Evolutionary conservation across 2,797 vertebrate genomes (phyloP).

Genomic region (Channa striata): DNA sequence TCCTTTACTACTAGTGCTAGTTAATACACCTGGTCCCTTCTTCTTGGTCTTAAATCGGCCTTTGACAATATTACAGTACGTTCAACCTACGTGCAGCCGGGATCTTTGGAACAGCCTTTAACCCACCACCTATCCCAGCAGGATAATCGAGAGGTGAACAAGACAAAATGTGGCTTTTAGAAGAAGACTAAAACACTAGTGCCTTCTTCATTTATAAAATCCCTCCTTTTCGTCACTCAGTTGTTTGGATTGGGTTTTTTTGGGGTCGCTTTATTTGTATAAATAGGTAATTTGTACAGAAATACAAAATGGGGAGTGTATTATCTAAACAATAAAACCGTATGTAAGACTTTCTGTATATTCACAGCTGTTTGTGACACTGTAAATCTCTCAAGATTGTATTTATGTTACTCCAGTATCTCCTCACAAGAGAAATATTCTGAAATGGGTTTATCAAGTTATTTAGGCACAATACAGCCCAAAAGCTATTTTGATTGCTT

Average conservation of each 20-base stretch:
- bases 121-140: neutral
- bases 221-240: no score
- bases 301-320: no score
- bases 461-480: no score
- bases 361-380: no score
- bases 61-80: slow-evolving; percentile 37
- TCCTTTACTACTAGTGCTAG: slow-evolving; percentile 16
- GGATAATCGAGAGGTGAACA: slow-evolving; percentile 7
- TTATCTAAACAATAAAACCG: no score
- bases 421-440: neutral
- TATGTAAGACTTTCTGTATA: no score
- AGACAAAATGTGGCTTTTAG: neutral
- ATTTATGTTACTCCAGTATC: no score
- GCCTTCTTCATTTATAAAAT: neutral
- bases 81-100: slow-evolving; percentile 15
- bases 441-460: neutral
- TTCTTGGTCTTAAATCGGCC: slow-evolving; percentile 37
- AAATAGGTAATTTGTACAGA: no score
- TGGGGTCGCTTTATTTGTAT: no score
- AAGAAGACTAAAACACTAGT: slow-evolving; percentile 7
- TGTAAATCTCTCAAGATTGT: no score
- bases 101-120: slow-evolving; percentile 13
- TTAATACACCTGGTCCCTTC: slow-evolving; percentile 28
- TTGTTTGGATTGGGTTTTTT: no score
- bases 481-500: no score